phyloP scores from a whole-genome alignment of 2,113 vertebrate species.

The Eudyptes chrysolophus region DNA sequence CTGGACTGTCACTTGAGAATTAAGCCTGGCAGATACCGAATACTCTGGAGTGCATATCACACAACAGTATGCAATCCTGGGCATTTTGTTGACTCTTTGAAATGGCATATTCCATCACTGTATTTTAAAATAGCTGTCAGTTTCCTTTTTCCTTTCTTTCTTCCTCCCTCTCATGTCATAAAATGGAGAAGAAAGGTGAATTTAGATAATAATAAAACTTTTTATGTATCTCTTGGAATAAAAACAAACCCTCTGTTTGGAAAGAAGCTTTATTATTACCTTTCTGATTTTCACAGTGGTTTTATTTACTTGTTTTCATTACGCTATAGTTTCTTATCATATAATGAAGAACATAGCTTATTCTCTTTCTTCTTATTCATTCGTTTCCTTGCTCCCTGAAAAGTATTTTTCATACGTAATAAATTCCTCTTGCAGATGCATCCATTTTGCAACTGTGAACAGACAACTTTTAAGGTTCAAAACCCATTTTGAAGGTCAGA shows the following conservation, averaged over 20 bases:
- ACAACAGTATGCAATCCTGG: background rate
- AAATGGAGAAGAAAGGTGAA: background rate
- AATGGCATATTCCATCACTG: background rate
- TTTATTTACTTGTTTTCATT: slow-evolving; percentile 13
- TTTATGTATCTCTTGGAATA: background rate
- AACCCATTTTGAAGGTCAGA: background rate
- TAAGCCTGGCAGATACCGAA: background rate
- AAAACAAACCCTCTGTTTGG: background rate
- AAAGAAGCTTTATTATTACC: background rate
- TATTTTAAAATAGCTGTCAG: background rate
- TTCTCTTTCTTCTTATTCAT: background rate
- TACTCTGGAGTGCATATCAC: background rate
- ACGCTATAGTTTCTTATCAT: background rate
- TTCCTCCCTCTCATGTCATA: background rate
- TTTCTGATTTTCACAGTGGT: background rate
- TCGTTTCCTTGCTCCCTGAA: background rate
- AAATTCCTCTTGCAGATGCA: background rate
- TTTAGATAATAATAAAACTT: background rate
- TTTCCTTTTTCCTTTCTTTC: background rate
- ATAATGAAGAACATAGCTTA: background rate
- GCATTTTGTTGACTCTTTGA: background rate
- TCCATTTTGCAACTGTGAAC: background rate
- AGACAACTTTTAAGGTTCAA: background rate
- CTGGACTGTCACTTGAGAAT: background rate
- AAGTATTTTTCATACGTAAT: background rate